A percentile compares a stretch with the other conserved stretches of the same genome.
Evolutionary conservation across 2,797 vertebrate genomes (phyloP).

Genomic region (Melanitta fusca): DNA sequence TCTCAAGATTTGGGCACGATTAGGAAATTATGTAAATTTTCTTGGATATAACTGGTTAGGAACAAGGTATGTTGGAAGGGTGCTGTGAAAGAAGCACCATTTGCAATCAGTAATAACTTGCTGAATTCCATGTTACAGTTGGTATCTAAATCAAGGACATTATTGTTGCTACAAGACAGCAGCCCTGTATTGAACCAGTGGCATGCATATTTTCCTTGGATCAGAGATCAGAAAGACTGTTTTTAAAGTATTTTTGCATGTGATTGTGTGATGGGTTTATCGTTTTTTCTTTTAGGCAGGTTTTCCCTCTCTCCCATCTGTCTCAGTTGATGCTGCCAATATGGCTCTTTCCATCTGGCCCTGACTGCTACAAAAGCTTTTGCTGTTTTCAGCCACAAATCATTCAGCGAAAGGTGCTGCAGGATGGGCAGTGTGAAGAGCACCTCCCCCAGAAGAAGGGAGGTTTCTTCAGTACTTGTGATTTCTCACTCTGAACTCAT

Average conservation of each 20-base stretch:
- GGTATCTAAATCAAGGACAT: conserved; percentile 7
- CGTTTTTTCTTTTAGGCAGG: conserved; percentile 56
- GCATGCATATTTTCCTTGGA: conserved; percentile 43
- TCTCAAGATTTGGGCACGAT: background rate
- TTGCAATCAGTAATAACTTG: background rate
- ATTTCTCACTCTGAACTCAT: conserved; percentile 46
- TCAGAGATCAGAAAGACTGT: conserved; percentile 61
- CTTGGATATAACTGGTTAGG: background rate
- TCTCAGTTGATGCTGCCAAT: conserved; percentile 69
- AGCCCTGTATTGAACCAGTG: background rate
- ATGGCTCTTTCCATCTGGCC: conserved; percentile 73
- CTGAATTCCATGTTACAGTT: background rate
- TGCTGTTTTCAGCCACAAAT: conserved; percentile 63
- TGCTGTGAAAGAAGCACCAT: background rate
- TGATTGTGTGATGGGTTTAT: conserved; percentile 62
- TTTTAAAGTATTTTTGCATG: conserved; percentile 59
- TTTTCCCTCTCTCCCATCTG: conserved; percentile 71
- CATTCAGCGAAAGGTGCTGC: conserved; percentile 47
- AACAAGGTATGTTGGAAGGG: background rate
- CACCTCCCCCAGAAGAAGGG: conserved; percentile 49
- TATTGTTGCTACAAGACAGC: background rate
- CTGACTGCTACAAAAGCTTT: conserved; percentile 63
- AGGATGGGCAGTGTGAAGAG: conserved; percentile 64
- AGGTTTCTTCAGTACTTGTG: conserved; percentile 26
- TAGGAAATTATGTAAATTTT: background rate